phyloP scores from a whole-genome alignment of 2,888 invertebrate species.

The Eledona agricola region DNA sequence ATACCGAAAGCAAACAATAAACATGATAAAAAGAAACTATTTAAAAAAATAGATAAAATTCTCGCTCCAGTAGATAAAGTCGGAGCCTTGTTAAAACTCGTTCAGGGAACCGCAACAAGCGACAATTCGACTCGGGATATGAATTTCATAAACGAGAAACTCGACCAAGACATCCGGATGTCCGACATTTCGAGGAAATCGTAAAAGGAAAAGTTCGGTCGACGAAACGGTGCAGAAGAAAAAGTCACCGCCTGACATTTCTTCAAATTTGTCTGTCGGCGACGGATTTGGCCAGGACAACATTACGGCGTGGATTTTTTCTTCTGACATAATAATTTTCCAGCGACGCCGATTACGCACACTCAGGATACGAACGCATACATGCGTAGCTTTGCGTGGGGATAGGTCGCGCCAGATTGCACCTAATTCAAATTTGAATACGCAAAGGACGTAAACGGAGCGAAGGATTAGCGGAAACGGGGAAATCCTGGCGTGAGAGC shows the following conservation, averaged over 20 bases:
- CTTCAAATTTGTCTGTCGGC: slow-evolving; percentile 2
- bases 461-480: slow-evolving; percentile 4
- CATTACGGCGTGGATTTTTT: neutral
- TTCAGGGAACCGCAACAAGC: too few relatives aligned
- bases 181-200: too few relatives aligned
- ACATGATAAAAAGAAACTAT: slow-evolving; percentile 31
- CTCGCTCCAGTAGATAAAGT: too few relatives aligned
- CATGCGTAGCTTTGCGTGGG: slow-evolving; percentile 55
- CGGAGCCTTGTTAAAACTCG: too few relatives aligned
- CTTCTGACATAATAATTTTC: slow-evolving; percentile 15
- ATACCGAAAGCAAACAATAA: slow-evolving; percentile 28
- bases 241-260: too few relatives aligned
- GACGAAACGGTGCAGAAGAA: too few relatives aligned
- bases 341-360: slow-evolving; percentile 43
- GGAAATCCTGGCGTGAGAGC: slow-evolving; percentile 19
- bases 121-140: too few relatives aligned
- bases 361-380: slow-evolving; percentile 49
- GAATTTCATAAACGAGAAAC: too few relatives aligned
- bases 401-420: slow-evolving; percentile 52
- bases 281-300: neutral
- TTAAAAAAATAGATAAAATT: slow-evolving; percentile 24
- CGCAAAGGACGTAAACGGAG: slow-evolving; percentile 5
- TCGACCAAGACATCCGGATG: too few relatives aligned
- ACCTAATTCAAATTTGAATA: slow-evolving; percentile 45
- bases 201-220: too few relatives aligned